phyloP scores from a whole-genome alignment of 2,888 invertebrate species.

The Ectemnius cavifrons region DNA sequence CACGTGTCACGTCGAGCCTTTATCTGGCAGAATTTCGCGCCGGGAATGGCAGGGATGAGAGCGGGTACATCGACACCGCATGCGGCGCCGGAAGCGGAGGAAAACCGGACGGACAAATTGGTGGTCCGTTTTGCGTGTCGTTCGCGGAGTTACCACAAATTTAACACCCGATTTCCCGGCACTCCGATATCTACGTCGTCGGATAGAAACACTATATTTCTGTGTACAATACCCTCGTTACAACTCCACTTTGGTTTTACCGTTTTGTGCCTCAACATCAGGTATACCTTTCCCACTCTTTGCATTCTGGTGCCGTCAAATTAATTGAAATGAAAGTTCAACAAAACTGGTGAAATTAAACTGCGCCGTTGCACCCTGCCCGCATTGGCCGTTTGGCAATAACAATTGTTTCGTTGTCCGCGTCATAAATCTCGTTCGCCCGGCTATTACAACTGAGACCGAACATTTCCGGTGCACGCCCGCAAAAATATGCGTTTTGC shows the following conservation, averaged over 20 bases:
- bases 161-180: conserved; percentile 45
- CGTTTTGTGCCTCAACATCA: background rate
- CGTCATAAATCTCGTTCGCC: no score
- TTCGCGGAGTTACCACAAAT: conserved; percentile 32
- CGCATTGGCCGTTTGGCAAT: no score
- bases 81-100: conserved; percentile 17
- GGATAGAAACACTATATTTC: conserved; percentile 37
- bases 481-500: no score
- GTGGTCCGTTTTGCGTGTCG: conserved; percentile 40
- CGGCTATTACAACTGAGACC: no score
- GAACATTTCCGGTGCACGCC: no score
- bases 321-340: no score
- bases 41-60: background rate
- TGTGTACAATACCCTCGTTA: background rate
- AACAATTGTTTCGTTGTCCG: no score
- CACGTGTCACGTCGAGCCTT: conserved; percentile 8
- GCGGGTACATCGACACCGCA: conserved; percentile 28
- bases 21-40: conserved; percentile 26
- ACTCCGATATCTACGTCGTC: conserved; percentile 17
- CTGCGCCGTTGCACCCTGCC: no score
- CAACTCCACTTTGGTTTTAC: background rate
- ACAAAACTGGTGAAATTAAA: no score
- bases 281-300: background rate
- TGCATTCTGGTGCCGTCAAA: background rate
- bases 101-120: conserved; percentile 43